phyloP scores from a whole-genome alignment of 2,888 invertebrate species.

The Zhuqinia jingwanae region DNA sequence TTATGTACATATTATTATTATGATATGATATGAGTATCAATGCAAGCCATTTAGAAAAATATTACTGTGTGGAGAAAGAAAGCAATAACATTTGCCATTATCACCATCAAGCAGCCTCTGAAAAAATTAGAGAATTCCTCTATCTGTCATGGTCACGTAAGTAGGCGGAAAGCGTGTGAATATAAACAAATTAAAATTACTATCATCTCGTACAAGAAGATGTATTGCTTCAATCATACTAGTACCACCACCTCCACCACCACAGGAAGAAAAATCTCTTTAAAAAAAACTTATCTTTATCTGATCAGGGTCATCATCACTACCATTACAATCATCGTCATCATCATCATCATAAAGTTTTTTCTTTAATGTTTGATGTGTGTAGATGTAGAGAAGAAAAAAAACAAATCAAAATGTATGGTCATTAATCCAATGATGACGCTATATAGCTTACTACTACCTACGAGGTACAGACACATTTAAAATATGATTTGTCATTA shows the following conservation, averaged over 20 bases:
- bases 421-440: background rate
- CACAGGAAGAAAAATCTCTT: background rate
- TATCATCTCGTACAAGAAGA: background rate
- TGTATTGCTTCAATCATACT: constrained; percentile 29
- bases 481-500: constrained; percentile 38
- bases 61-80: background rate
- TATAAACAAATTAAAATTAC: constrained; percentile 39
- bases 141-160: background rate
- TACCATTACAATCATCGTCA: too few species aligned
- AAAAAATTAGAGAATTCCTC: background rate
- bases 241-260: background rate
- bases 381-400: too few species aligned
- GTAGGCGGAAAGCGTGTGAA: constrained; percentile 12
- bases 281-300: constrained; percentile 17
- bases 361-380: background rate
- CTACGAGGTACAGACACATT: background rate
- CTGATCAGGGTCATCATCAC: constrained; percentile 34
- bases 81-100: background rate
- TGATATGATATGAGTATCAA: too few species aligned
- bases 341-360: too few species aligned
- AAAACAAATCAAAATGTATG: background rate
- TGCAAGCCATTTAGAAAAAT: background rate
- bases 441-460: background rate
- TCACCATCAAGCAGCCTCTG: background rate
- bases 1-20: too few species aligned